Base-by-base conservation (phyloP, 35 echinoderm and acorn worm species). In the Anneissia japonica region DNA sequence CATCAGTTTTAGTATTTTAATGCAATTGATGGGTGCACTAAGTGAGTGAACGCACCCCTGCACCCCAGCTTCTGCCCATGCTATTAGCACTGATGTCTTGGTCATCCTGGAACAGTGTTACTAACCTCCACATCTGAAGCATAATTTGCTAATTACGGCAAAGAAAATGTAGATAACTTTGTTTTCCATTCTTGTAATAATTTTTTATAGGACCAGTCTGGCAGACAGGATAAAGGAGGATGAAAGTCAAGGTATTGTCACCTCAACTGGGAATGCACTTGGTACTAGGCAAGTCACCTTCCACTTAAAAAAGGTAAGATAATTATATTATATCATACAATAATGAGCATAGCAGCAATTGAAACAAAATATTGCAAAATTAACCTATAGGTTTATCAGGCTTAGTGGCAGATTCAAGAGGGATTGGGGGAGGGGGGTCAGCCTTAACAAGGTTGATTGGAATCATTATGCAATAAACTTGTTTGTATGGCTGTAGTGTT, bases 201-300 rank as follows among this genome's bases (percentile, higher is more conserved):
- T 40, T 83, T 36, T 35, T 80, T 37, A n/a, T 76, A 93, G 91
- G 74, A 87, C 91, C 4, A 93, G 86, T 64, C 55, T 93, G 7
- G 91, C 85, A 7, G 91, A 84, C 26, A 76, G 91, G 34, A 36
- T 93, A 40, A 40, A 83, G 10, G 33, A 36, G 72, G 85, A 92
- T 51, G 37, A 33, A 30, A 40, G 74, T 45, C 43, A 79, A 34
- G 80, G 76, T 46, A 55, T 23, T 37, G 33, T 84, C 74, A 74
- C 37, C 9, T 38, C 37, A 26, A 39, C 36, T 11, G 38, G 79
- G 3, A 84, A 80, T 34, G 88, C 90, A 30, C 12, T 88, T 32
- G 91, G 91, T 35, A 93, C 82, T 55, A 87, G 88, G 73, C 85
- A 93, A 75, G 51, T 93, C 37, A 88, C 79, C 35, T 93, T 93